A percentile compares a stretch with the other conserved stretches of the same genome.
These are phyloP conservation scores for Gasterosteus aculeatus DNA, from an alignment of 2,113 vertebrate species.

Conservation along the genomic window DNA sequence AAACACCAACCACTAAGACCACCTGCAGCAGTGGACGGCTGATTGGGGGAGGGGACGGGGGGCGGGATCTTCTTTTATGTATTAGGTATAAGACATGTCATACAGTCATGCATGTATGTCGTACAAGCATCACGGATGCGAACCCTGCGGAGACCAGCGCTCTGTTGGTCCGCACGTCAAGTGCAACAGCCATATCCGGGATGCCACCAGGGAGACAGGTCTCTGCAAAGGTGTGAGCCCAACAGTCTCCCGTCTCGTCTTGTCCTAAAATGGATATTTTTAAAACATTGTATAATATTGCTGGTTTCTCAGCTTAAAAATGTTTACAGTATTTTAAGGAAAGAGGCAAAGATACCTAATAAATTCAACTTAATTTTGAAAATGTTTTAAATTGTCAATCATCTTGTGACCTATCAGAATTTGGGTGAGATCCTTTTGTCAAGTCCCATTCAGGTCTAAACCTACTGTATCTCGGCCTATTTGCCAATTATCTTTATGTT, in stretches of 20 bases:
- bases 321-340: background rate
- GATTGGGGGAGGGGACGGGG: background rate
- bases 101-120: background rate
- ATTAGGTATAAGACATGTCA: background rate
- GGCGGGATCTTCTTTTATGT: background rate
- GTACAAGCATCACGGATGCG: background rate
- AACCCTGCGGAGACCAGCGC: background rate
- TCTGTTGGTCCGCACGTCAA: background rate
- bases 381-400: background rate
- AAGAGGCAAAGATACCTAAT: background rate
- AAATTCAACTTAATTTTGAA: background rate
- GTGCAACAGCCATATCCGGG: background rate
- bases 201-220: background rate
- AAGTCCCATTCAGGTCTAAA: background rate
- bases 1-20: background rate
- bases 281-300: background rate
- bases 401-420: background rate
- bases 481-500: conserved; percentile 65
- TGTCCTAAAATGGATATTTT: background rate
- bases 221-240: background rate
- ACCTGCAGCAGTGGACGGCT: conserved; percentile 13
- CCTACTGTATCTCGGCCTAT: conserved; percentile 41
- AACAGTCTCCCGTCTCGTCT: background rate
- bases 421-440: background rate
- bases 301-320: background rate